A percentile compares a stretch with the other conserved stretches of the same genome.
These are phyloP conservation scores for Terrapene triunguis DNA, from an alignment of 2,113 vertebrate species.

Conservation along the genomic window DNA sequence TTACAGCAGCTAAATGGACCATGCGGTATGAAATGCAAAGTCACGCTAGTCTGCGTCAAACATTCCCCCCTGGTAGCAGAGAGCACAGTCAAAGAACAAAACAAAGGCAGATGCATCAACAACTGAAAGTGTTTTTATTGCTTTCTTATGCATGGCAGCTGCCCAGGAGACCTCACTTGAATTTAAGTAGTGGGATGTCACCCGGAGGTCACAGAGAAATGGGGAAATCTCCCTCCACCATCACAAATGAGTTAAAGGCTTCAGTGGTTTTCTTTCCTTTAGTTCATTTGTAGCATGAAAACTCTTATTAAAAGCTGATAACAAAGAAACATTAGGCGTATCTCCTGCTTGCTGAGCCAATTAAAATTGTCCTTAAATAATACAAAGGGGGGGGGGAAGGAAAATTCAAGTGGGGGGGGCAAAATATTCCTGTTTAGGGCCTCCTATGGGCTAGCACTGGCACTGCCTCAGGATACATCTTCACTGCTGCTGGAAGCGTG, in stretches of 20 bases:
- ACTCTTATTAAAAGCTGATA: not conserved
- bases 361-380: not conserved
- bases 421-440: not conserved
- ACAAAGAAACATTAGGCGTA: not conserved
- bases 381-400: not conserved
- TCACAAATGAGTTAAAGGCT: not conserved
- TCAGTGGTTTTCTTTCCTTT: not conserved
- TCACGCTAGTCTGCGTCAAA: constrained; percentile 27
- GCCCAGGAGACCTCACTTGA: not conserved
- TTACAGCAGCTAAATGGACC: not conserved
- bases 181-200: constrained; percentile 11
- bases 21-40: not conserved
- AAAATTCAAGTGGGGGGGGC: not conserved
- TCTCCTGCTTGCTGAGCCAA: not conserved
- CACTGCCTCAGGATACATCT: not conserved
- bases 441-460: not conserved
- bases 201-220: not conserved
- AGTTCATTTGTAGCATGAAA: not conserved
- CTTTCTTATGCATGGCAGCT: not conserved
- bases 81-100: not conserved
- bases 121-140: not conserved
- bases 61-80: not conserved
- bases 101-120: constrained; percentile 22
- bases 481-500: no score
- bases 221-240: not conserved